Percentiles rank a stretch among this genome's conserved stretches.
These are phyloP conservation scores for Tolypeutes matacus DNA, from an alignment of 2,797 vertebrate genomes.

Conservation along the genomic window DNA sequence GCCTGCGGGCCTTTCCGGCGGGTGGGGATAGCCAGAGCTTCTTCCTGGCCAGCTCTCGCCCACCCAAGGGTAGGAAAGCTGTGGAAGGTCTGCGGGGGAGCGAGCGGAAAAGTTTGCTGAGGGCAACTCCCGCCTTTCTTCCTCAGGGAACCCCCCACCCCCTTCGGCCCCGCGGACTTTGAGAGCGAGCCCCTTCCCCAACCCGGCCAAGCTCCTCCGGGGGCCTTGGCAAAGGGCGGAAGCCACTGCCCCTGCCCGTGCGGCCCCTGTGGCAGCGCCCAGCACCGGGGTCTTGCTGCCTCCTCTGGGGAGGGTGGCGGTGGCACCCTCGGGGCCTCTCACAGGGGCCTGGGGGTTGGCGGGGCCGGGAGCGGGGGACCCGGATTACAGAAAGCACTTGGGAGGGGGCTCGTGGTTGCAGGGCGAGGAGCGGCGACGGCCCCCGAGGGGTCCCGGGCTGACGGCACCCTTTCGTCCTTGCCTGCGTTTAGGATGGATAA, in stretches of 20 bases:
- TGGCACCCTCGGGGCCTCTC: neutral
- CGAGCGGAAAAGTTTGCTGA: slow-evolving; percentile 33
- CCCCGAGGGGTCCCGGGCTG: neutral
- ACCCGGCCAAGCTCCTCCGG: neutral
- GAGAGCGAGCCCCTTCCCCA: neutral
- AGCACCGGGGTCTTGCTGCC: neutral
- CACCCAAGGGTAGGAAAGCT: neutral
- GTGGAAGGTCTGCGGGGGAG: neutral
- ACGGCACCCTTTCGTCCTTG: neutral
- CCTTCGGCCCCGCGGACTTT: neutral
- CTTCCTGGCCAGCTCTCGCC: neutral
- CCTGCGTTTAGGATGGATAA: slow-evolving; percentile 92
- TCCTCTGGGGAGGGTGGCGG: neutral
- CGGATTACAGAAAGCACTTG: neutral
- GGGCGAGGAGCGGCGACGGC: too few species aligned
- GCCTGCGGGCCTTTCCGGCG: neutral
- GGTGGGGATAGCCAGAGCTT: neutral
- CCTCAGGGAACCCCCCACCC: neutral
- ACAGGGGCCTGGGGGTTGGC: neutral
- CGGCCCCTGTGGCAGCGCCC: slow-evolving; percentile 5
- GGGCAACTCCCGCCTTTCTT: neutral
- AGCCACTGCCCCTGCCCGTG: neutral
- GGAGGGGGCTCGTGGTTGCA: neutral
- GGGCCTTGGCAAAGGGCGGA: neutral
- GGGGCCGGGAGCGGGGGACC: neutral